phyloP scores from a whole-genome alignment of 2,888 invertebrate genomes.

The Dynastes tityus region DNA sequence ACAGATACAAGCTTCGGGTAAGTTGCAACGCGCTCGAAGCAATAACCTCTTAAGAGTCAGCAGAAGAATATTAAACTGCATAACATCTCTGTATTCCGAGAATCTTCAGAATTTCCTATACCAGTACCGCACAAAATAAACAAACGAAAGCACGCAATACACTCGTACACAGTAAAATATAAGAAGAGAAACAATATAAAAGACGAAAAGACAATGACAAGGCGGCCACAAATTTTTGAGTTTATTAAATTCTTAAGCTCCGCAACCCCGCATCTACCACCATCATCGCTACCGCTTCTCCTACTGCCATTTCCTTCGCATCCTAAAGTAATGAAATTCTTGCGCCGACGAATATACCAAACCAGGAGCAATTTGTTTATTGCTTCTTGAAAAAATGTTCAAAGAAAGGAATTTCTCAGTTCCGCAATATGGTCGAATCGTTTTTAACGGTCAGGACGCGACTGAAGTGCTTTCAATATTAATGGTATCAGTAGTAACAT shows the following conservation, averaged over 20 bases:
- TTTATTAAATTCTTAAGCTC: conserved; percentile 20
- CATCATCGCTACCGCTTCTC: not conserved
- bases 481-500: too few species aligned
- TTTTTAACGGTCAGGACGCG: too few species aligned
- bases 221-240: conserved; percentile 12
- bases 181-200: not conserved
- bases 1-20: not conserved
- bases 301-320: not conserved
- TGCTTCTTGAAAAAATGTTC: not conserved
- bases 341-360: not conserved
- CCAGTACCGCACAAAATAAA: not conserved
- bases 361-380: conserved; percentile 16
- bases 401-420: conserved; percentile 2
- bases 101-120: not conserved
- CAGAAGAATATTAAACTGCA: not conserved
- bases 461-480: too few species aligned
- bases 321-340: conserved; percentile 18
- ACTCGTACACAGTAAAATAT: not conserved
- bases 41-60: not conserved
- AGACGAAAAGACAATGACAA: not conserved
- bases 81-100: not conserved
- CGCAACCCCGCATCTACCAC: not conserved
- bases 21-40: not conserved
- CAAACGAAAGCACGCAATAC: not conserved
- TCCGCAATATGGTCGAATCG: too few species aligned